Base-by-base conservation (phyloP, 2,797 vertebrate genomes). In the Anabas testudineus region DNA sequence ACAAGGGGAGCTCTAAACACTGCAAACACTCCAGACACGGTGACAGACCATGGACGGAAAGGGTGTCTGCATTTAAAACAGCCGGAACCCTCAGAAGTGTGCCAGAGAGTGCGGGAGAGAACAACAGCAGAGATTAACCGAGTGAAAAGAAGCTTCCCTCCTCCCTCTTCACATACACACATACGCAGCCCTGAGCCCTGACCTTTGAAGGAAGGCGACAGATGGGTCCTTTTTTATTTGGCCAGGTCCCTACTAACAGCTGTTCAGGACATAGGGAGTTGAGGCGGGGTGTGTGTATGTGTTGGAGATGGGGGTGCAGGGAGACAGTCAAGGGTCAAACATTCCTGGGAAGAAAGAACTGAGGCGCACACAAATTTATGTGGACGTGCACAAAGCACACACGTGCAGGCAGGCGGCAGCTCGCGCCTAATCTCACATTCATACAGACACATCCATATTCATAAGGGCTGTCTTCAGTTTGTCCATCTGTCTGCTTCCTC, bases 191-290 rank as follows among this genome's bases (percentile, higher is more conserved):
- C 68, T 63, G 36, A 55, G 54, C 68, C 54, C 67, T 82, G 85
- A 90, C 88, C 87, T 88, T 85, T 90, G 88, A 91, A 90, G 88
- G 91, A 91, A 85, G 75, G 81, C 88, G 78, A 93, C 94, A 95
- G 93, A 93, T 95, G 94, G 93, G 83, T 85, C 85, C 82, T 84
- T 84, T 84, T 92, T 87, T n/a, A n/a, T 91, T 78, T 88, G 78
- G 71, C 76, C 89, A 84, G 77, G 88, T 88, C 86, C 81, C 74
- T 67, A 71, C 70, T 78, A 81, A 88, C 93, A 95, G 93, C 94
- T 95, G 94, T 87, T 80, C 78, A 81, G 79, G 83, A 86, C 80
- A 76, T 39, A 59, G 79, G 76, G 76, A 85, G 67, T 43, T 60
- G 71, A 70, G 69, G 78, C 46, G 49, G 63, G 42, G 61, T 43